These are phyloP conservation scores for Acanthosepion pharaonis DNA, from an alignment of 2,888 invertebrate species.

Conservation along the genomic window DNA sequence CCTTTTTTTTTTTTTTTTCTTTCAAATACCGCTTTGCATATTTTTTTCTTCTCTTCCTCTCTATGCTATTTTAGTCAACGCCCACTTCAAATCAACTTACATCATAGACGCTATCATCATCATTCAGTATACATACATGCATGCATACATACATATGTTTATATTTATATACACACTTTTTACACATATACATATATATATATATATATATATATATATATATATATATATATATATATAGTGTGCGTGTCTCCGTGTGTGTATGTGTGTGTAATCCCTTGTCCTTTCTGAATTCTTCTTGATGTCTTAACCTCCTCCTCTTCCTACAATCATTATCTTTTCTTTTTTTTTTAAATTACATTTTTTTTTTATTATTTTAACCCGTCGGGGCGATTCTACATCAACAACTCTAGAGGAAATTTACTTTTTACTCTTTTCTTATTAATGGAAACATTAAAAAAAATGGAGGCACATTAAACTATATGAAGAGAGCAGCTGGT, in stretches of 20 bases:
- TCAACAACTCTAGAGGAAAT: background rate
- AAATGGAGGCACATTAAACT: background rate
- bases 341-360: too few relatives aligned
- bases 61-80: background rate
- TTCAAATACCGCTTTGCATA: background rate
- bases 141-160: background rate
- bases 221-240: constrained; percentile 18
- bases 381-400: background rate
- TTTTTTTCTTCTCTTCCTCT: background rate
- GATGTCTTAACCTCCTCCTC: too few relatives aligned
- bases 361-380: too few relatives aligned
- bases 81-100: background rate
- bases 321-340: too few relatives aligned
- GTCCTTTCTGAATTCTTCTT: too few relatives aligned
- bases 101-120: background rate
- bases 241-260: background rate
- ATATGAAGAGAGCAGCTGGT: background rate
- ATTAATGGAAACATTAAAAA: background rate
- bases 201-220: background rate
- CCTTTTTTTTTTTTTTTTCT: background rate
- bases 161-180: background rate
- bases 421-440: background rate
- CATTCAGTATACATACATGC: background rate
- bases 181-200: background rate
- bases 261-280: too few relatives aligned